Evolutionary conservation across 2,113 vertebrate species (phyloP).

Genomic region (Balaeniceps rex): DNA sequence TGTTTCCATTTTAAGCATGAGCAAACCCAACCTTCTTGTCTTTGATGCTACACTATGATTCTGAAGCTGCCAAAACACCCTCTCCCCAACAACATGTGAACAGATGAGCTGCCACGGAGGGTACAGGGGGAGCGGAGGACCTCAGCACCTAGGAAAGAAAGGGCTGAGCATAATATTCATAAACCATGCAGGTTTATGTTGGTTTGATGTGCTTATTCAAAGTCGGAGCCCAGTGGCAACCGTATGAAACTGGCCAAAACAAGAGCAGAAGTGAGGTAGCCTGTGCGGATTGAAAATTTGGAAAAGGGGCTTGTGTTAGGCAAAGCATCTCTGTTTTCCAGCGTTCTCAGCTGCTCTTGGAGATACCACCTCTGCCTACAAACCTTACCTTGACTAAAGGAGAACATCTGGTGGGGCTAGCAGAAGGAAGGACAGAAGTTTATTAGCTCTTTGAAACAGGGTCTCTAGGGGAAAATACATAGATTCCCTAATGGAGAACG

Average conservation of each 20-base stretch:
- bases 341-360: background rate
- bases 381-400: background rate
- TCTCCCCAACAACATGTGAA: background rate
- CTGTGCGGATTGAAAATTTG: background rate
- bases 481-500: background rate
- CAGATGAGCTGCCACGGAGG: background rate
- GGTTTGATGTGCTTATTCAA: background rate
- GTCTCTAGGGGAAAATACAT: background rate
- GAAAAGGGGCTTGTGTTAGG: background rate
- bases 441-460: background rate
- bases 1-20: background rate
- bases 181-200: background rate
- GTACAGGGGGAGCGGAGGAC: background rate
- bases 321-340: background rate
- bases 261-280: background rate
- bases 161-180: background rate
- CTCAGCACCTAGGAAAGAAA: background rate
- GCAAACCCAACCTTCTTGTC: background rate
- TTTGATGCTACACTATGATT: background rate
- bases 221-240: background rate
- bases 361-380: background rate
- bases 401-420: background rate
- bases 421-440: background rate
- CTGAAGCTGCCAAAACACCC: background rate
- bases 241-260: background rate